phyloP scores from a whole-genome alignment of 2,797 vertebrate genomes.

The Rachycentron canadum region DNA sequence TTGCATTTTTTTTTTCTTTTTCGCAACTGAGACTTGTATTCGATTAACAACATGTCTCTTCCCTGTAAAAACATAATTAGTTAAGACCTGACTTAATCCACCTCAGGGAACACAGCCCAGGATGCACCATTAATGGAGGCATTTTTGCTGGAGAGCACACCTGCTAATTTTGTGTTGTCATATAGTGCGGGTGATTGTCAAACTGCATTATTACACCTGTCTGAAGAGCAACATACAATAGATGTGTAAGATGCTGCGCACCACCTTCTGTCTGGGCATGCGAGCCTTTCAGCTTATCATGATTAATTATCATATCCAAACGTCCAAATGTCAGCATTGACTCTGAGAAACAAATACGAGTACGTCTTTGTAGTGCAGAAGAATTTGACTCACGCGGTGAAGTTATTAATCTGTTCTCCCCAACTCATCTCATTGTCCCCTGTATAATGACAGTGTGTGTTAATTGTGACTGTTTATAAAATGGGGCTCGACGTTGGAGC shows the following conservation, averaged over 20 bases:
- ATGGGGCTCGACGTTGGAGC: conserved; percentile 77
- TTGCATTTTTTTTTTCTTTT: conserved; percentile 18
- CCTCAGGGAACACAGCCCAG: conserved; percentile 66
- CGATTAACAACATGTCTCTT: conserved; percentile 43
- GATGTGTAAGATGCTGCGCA: conserved; percentile 38
- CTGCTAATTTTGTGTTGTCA: conserved; percentile 67
- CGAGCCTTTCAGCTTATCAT: conserved; percentile 62
- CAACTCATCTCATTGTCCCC: conserved; percentile 79
- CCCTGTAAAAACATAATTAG: conserved; percentile 65
- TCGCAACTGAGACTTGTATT: conserved; percentile 19
- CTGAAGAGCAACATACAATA: conserved; percentile 65
- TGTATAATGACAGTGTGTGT: conserved; percentile 83
- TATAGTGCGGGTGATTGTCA: conserved; percentile 63
- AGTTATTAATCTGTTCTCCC: conserved; percentile 82
- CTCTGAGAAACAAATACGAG: conserved; percentile 72
- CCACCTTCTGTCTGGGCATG: conserved; percentile 55
- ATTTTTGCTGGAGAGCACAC: conserved; percentile 62
- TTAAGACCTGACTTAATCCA: conserved; percentile 68
- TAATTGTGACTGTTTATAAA: conserved; percentile 84
- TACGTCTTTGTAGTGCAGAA: conserved; percentile 65
- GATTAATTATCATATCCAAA: conserved; percentile 77
- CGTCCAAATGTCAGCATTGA: conserved; percentile 73
- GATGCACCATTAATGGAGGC: conserved; percentile 69
- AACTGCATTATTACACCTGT: conserved; percentile 69
- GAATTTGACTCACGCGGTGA: conserved; percentile 77